Evolutionary conservation across 2,888 invertebrate species (phyloP), one percentile per base, ranked within the genome.

Genomic region (Ormyrus thymus): DNA sequence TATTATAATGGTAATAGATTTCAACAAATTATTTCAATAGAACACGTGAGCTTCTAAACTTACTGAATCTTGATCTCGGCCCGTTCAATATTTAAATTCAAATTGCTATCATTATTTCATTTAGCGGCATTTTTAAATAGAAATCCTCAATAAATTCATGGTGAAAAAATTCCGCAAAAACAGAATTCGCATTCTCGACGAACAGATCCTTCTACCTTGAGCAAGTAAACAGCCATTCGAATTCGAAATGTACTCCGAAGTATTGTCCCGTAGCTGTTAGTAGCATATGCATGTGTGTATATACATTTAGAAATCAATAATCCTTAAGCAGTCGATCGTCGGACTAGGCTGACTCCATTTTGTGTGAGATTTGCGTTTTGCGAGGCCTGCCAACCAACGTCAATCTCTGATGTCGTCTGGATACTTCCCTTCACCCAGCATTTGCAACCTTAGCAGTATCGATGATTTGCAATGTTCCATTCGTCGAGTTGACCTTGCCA

Each of bases 291-390:
- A 68, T 65, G 78, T 74, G 65, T 56, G 61, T 75, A 45, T 68
- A 62, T 62, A 29, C 58, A 76, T 76, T 58, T 58, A 58, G 59
- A 77, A 82, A 83, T 83, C 83, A 83, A 83, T 83, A 83, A 82
- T 81, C 71, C 76, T 71, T 43, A 80, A 75, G 77, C 68, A 69
- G 74, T 71, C 70, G 70, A 76, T 69, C 66, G 61, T 6, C n/a
- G 45, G 55, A 1, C 61, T 61, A 65, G 58, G 15, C 58, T 53
- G 76, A 76, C 68, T 79, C 81, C 78, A 72, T 75, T 81, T 76
- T 72, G 66, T 59, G 50, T 10, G 53, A 70, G 46, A 71, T 53
- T 75, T 66, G 46, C 65, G 53, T 15, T 11, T 51, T 59, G 13
- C 59, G 61, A 62, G 56, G 51, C 69, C 56, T 45, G 70, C 80